phyloP scores from a whole-genome alignment of 2,888 invertebrate species.

The Zeuzera pyrina region DNA sequence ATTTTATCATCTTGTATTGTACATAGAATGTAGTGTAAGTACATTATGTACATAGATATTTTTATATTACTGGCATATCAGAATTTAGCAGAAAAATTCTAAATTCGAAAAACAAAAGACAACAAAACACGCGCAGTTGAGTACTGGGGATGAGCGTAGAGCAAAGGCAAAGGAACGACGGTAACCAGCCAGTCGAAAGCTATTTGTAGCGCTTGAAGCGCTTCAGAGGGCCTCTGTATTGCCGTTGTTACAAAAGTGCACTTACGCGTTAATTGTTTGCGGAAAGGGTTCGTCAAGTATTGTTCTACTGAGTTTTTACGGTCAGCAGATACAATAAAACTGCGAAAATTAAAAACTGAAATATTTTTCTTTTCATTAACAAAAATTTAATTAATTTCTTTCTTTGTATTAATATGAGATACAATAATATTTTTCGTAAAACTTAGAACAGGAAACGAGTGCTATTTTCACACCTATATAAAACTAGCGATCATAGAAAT shows the following conservation, averaged over 20 bases:
- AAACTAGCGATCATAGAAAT: no score
- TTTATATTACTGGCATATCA: no score
- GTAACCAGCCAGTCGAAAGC: slow-evolving; percentile 58
- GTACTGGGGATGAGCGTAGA: slow-evolving; percentile 32
- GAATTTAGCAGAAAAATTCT: slow-evolving; percentile 15
- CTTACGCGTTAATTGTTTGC: slow-evolving; percentile 69
- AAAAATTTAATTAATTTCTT: slow-evolving; percentile 17
- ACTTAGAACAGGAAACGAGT: no score
- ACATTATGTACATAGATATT: no score
- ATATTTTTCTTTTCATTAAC: slow-evolving; percentile 8
- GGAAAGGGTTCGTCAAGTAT: slow-evolving; percentile 67
- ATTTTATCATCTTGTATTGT: no score
- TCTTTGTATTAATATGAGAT: no score
- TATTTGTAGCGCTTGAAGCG: slow-evolving; percentile 27
- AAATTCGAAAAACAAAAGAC: slow-evolving; percentile 49
- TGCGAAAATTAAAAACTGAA: no score
- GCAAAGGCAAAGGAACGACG: slow-evolving; percentile 50
- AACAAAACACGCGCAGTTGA: slow-evolving; percentile 27
- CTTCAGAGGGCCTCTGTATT: slow-evolving; percentile 46
- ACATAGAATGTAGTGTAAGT: no score
- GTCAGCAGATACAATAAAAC: slow-evolving; percentile 35
- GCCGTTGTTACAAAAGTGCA: slow-evolving; percentile 60
- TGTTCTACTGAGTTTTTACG: slow-evolving; percentile 49
- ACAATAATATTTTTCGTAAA: no score
- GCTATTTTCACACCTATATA: no score